Evolutionary conservation across 2,888 invertebrate species (phyloP), one percentile per base, ranked within the genome.

Genomic region (Mamestra brassicae): DNA sequence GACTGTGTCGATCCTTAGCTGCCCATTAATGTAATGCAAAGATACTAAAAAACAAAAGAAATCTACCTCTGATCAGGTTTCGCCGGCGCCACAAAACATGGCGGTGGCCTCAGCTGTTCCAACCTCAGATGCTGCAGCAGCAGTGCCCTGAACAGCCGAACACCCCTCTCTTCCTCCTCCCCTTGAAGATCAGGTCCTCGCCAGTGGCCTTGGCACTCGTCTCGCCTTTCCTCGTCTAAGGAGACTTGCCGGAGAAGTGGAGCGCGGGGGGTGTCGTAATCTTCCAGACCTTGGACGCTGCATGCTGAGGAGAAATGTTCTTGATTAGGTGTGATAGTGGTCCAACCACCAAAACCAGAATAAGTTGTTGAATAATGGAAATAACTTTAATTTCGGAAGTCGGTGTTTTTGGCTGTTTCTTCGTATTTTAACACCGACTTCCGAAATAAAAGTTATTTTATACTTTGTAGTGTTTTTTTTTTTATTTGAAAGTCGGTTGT

Each of bases 151-250:
- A 97, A 94, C 90, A 97, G 90, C 86, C 97, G 82, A 84, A 97
- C 95, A 47, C 97, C 95, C 82, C 94, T 90, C 89, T 97, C 95
- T 42, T 95, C 95, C 70, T 96, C 96, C 47, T 96, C 96, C 0
- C 95, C 97, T 67, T 93, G 94, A 7, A 95, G 89, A 36, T 94
- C 93, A 0, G 93, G 90, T 0, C 95, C 94, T 64, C 93, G 87
- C 94, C 96, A 97, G 83, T 97, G 97, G 0, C 96, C 97, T 73
- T 94, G 97, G 80, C 95, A 97, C 87, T 96, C 96, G 72, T 96
- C 96, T 0, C 95, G 92, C 0, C 97, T 88, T 80, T 97, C 97
- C 78, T 97, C 97, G 42, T 97, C 97, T 38, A 97, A 78, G 2
- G 97, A 97, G 0, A 97, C 94, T 81, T 97, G 97, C 0, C 97